phyloP scores from a whole-genome alignment of 1,140 invertebrate species.

The Chionoecetes opilio region DNA sequence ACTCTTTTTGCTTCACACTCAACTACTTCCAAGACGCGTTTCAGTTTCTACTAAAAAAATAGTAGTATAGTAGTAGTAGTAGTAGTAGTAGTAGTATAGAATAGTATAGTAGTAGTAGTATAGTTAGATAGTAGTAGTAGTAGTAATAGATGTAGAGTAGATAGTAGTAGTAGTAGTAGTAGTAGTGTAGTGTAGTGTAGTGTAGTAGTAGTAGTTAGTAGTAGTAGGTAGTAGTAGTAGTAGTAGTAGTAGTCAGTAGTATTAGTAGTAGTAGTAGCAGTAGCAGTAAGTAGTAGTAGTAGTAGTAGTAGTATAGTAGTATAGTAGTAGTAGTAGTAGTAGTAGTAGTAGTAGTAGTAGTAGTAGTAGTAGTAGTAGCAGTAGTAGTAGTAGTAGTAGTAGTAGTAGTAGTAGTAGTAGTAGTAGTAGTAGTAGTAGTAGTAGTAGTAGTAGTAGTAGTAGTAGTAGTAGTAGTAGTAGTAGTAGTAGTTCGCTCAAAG shows the following conservation, averaged over 20 bases:
- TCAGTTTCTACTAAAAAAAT: no score
- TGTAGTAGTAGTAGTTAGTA: no score
- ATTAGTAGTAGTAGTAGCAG: conserved; percentile 19
- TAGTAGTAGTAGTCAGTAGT: conserved; percentile 9
- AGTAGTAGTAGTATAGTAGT: conserved; percentile 28
- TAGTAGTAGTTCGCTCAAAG: no score
- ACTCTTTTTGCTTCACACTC: no score
- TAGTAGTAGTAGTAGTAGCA: conserved; percentile 8
- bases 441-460: not conserved
- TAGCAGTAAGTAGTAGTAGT: conserved; percentile 30
- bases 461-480: not conserved
- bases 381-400: not conserved
- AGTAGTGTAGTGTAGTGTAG: no score
- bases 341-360: no score
- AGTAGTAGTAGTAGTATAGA: not conserved
- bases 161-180: no score
- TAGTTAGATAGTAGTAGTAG: no score
- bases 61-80: conserved; percentile 24
- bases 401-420: conserved; percentile 23
- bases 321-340: not conserved
- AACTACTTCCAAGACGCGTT: no score
- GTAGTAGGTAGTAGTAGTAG: no score
- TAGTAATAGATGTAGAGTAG: no score
- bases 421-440: conserved; percentile 28
- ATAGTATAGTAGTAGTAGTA: not conserved